Conservation (phyloP, 2,113 vertebrate genomes). For the Felis chaus region DNA sequence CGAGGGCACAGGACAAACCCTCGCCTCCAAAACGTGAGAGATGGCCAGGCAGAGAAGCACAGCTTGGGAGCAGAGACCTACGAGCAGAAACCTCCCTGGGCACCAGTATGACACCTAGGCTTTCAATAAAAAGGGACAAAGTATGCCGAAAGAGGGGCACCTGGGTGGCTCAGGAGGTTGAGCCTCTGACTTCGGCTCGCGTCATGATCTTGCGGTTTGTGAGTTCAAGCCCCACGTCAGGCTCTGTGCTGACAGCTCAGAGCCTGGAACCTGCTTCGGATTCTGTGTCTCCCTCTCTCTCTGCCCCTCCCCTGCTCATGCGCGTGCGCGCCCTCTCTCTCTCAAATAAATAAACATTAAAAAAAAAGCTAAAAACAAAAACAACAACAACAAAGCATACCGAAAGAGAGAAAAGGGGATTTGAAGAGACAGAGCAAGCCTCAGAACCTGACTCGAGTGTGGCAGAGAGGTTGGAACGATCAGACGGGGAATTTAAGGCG, state of each 20-base stretch:
- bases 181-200: too few relatives aligned
- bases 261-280: too few relatives aligned
- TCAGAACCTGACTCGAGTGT: background rate
- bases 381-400: background rate
- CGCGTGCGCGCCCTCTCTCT: accelerated
- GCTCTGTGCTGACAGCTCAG: too few relatives aligned
- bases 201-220: too few relatives aligned
- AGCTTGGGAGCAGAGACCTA: background rate
- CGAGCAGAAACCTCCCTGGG: background rate
- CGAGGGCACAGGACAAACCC: background rate
- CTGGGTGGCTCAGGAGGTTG: too few relatives aligned
- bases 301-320: too few relatives aligned
- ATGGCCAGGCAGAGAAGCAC: background rate
- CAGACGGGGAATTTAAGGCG: background rate
- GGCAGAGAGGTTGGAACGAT: background rate
- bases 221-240: too few relatives aligned
- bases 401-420: background rate
- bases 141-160: too few relatives aligned
- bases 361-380: too few relatives aligned
- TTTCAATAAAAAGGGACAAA: background rate
- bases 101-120: accelerated
- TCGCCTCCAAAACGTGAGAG: background rate
- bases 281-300: too few relatives aligned
- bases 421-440: background rate
- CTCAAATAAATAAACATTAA: too few relatives aligned